Evolutionary conservation across 37 sponge, comb jelly and placozoan species (phyloP), one percentile per base, ranked within the genome.

Genomic region (Petrosia ficiformis): DNA sequence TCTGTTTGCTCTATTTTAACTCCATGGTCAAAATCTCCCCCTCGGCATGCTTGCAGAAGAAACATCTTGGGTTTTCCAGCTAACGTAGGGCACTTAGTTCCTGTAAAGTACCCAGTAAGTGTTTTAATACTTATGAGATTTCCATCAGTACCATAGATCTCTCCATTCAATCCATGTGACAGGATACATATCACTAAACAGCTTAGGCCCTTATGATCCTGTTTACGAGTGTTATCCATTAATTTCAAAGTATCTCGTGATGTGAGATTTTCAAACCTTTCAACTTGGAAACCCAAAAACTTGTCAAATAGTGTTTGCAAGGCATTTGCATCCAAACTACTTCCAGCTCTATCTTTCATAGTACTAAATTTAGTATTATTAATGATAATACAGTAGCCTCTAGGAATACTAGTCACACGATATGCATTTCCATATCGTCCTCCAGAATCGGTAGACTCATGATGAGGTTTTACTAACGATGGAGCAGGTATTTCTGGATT

Each of bases 31-130:
- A 81, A 84, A 24, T 44, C 78, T 0, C 72, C 83, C 8, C 94
- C 94, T 5, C 94, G 75, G 52, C 94, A 93, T 0, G 94, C 94
- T 73, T 90, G 81, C 36, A 95, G 37, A 29, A 95, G 70, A 75
- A 95, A 95, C 19, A 95, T 72, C 71, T 95, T 95, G 0, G 96
- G 96, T 63, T 95, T 95, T 6, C 92, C 96, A 63, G 79, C 77
- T 29, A 95, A 81, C 24, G 71, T 42, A 4, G 96, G 89, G 63
- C 94, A 93, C 60, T 70, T 63, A 60, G 58, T 59, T 16, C 94
- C 89, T 71, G 82, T 92, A 59, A 89, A 93, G 24, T 67, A 78
- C 11, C 42, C 59, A 26, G 54, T 43, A 0, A 85, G 21, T 0
- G 41, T 58, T 42, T 82, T 68, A 28, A 77, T 77, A 4, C 39